Base-by-base conservation (phyloP, 2,113 vertebrate genomes). In the Bufo bufo region DNA sequence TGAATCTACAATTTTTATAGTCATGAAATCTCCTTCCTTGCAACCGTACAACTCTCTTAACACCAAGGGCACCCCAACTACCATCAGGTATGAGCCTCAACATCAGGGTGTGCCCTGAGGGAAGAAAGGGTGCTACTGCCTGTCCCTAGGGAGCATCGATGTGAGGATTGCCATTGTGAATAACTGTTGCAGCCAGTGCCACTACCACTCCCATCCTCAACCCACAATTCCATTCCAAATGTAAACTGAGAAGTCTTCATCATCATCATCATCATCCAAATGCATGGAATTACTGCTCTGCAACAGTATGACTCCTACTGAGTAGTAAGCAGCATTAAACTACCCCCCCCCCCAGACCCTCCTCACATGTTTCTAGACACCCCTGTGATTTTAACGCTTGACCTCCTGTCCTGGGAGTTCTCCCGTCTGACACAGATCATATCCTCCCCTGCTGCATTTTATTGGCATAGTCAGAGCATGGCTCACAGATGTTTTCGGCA, bases 401-500 rank as follows among this genome's bases (percentile, higher is more conserved):
- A 52, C 82, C 63, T 33, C 65, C 54, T 49, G 59, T 49, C 11
- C 78, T 4, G 17, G 78, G 17, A 33, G 23, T n/a, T 52, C 65
- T 61, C 58, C 12, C 10, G 43, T 16, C 81, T 69, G 63, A 50
- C 61, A 83, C 54, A 59, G 4, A 59, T 81, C 23, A 17, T 81
- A 61, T 61, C 23, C 56, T 59, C 56, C 45, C 49, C 50, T 49
- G 43, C 19, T 84, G 63, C 13, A 54, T 54, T 69, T 54, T 84
- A 69, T 69, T 84, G 65, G 63, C 63, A 69, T 54, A 69, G 63
- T 69, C 65, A 33, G n/a, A 10, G 63, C 65, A 84, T 84, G 82
- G 82, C 82, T 84, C 82, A 84, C 82, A 66, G 19, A 83, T 49
- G 61, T 65, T 83, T n/a, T n/a, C 12, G 54, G 52, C 85, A 80